Percentiles rank a stretch among this genome's conserved stretches.
Conservation (phyloP, 2,113 vertebrate species). For the Typhlomys cinereus region DNA sequence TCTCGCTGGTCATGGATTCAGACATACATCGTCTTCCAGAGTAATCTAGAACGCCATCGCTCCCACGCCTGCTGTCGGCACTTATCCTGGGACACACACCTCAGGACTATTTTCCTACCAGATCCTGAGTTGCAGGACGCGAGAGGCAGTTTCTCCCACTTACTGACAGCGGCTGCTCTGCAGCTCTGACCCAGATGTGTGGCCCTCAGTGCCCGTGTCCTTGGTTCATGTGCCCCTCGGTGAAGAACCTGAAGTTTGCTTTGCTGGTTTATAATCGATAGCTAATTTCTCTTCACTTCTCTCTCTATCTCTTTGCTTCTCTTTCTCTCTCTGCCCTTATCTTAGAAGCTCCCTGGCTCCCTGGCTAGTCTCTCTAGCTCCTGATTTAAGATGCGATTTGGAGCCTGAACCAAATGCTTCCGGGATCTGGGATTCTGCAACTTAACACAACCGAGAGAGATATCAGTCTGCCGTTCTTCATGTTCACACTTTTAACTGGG, state of each 20-base stretch:
- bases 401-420: not conserved
- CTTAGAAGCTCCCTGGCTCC: no score
- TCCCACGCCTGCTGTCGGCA: not conserved
- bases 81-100: not conserved
- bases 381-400: no score
- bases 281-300: not conserved
- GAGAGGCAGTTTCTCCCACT: not conserved
- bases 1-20: not conserved
- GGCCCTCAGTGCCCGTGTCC: not conserved
- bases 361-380: not conserved
- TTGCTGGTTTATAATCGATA: not conserved
- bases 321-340: no score
- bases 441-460: not conserved
- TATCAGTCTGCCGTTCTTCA: not conserved
- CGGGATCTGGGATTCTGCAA: not conserved
- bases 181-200: not conserved
- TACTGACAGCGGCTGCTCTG: rapidly evolving
- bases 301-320: no score
- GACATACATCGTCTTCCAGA: not conserved
- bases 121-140: not conserved
- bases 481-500: not conserved
- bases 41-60: not conserved
- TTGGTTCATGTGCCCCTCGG: not conserved
- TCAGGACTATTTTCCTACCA: not conserved
- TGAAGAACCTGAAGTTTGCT: no score